Evolutionary conservation across 2,113 vertebrate species (phyloP).

Genomic region (Peromyscus polionotus): DNA sequence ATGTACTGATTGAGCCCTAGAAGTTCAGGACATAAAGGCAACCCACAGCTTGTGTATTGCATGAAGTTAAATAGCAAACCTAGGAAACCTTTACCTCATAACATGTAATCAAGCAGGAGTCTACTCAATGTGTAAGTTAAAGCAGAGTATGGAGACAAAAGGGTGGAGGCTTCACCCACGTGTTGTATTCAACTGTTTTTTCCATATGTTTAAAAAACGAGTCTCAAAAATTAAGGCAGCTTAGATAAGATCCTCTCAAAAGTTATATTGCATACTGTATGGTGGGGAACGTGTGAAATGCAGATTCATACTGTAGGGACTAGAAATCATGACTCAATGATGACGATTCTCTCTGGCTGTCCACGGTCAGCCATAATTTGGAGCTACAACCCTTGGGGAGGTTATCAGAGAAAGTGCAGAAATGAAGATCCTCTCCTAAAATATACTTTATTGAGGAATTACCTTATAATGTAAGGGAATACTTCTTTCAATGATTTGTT

Average conservation of each 20-base stretch:
- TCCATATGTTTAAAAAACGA: neutral
- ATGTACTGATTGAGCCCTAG: neutral
- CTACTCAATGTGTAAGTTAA: neutral
- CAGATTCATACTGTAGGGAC: neutral
- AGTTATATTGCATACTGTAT: neutral
- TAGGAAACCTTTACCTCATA: neutral
- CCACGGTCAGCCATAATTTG: too few relatives aligned
- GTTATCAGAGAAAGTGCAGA: neutral
- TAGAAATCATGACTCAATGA: neutral
- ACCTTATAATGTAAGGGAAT: neutral
- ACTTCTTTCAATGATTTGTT: neutral
- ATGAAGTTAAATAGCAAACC: neutral
- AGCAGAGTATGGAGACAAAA: neutral
- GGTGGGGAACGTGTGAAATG: neutral
- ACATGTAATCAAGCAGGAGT: neutral
- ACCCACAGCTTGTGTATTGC: neutral
- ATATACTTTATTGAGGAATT: neutral
- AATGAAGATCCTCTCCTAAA: neutral
- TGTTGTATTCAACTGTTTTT: neutral
- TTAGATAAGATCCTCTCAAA: neutral
- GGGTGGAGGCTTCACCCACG: accelerated
- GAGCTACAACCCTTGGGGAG: neutral
- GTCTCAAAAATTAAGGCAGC: neutral
- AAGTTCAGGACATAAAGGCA: neutral
- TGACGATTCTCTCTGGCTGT: accelerated